phyloP scores from a whole-genome alignment of 2,113 vertebrate species.

The Python bivittatus region DNA sequence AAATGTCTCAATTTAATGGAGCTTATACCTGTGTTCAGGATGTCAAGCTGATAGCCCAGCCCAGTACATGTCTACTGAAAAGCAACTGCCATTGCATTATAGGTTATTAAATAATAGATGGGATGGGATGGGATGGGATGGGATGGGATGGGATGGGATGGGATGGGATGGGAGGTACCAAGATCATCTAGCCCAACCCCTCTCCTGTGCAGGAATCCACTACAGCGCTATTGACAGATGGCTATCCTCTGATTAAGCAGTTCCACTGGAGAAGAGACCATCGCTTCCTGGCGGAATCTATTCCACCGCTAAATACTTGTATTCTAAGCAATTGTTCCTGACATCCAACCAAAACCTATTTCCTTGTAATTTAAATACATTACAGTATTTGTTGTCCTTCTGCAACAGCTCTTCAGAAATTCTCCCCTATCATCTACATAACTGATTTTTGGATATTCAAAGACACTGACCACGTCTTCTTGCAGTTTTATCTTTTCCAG shows the following conservation, averaged over 20 bases:
- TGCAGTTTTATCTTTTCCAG: background rate
- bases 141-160: background rate
- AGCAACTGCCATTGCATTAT: background rate
- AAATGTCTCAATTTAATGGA: no score
- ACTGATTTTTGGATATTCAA: background rate
- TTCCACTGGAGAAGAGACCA: background rate
- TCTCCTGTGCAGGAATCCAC: background rate
- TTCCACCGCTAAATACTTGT: background rate
- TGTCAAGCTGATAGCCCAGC: background rate
- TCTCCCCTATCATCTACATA: background rate
- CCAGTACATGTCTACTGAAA: background rate
- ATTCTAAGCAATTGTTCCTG: background rate
- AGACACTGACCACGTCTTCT: background rate
- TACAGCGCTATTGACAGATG: background rate
- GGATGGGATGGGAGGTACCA: background rate
- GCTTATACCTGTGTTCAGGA: background rate
- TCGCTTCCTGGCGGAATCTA: background rate
- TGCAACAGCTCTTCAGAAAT: background rate
- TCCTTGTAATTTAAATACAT: background rate
- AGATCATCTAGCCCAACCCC: background rate
- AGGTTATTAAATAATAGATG: background rate
- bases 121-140: background rate
- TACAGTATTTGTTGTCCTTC: background rate
- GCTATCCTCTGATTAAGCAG: background rate
- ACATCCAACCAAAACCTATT: background rate